A percentile compares a stretch with the other conserved stretches of the same genome.
Evolutionary conservation across 2,888 invertebrate species (phyloP).

Genomic region (Tolmerus cingulatus): DNA sequence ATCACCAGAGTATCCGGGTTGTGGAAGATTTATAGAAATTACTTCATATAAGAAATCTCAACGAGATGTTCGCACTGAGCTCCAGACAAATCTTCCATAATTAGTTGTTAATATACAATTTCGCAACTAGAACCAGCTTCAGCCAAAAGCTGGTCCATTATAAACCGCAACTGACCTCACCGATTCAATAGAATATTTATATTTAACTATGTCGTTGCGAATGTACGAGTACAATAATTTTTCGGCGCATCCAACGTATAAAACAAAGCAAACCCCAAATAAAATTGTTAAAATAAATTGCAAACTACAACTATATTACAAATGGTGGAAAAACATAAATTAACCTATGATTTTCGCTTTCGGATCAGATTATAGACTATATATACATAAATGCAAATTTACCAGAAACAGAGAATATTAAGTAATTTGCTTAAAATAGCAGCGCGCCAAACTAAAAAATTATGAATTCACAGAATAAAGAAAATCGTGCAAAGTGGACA

Average conservation of each 20-base stretch:
- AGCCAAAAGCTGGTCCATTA: not conserved
- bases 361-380: not conserved
- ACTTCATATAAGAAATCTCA: not conserved
- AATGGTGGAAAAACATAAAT: not conserved
- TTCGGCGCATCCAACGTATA: not conserved
- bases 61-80: not conserved
- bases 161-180: not conserved
- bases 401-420: not conserved
- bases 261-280: not conserved
- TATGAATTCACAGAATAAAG: constrained; percentile 10
- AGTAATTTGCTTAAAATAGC: constrained; percentile 25
- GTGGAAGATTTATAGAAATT: not conserved
- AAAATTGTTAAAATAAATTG: not conserved
- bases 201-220: not conserved
- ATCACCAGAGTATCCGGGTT: not conserved
- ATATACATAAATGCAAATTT: constrained; percentile 4
- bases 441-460: not conserved
- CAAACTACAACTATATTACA: not conserved
- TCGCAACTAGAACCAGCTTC: not conserved
- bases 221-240: not conserved
- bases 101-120: not conserved
- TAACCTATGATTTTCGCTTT: not conserved
- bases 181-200: not conserved
- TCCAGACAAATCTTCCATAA: not conserved
- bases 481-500: not conserved